A percentile compares a stretch with the other conserved stretches of the same genome.
These are phyloP conservation scores for Epinephelus malabaricus DNA, from an alignment of 2,797 vertebrate genomes.

Conservation along the genomic window DNA sequence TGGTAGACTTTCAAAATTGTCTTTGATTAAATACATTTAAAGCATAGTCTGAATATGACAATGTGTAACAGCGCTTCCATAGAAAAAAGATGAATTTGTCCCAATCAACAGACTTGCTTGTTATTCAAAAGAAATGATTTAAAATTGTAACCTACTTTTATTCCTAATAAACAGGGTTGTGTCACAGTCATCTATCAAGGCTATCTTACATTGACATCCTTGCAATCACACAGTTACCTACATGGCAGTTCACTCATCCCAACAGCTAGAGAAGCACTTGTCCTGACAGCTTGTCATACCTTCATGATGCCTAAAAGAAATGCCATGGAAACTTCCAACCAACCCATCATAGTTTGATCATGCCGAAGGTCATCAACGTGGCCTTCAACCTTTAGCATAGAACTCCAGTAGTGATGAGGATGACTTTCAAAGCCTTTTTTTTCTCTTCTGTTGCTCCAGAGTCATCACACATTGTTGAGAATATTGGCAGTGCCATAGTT, in stretches of 20 bases:
- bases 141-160: slow-evolving; percentile 5
- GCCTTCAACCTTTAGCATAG: neutral
- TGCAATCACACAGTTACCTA: neutral
- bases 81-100: slow-evolving; percentile 17
- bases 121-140: neutral
- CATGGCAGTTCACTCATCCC: slow-evolving; percentile 11
- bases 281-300: slow-evolving; percentile 29
- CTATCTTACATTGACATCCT: neutral
- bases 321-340: slow-evolving; percentile 13
- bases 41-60: slow-evolving; percentile 32
- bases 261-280: slow-evolving; percentile 1
- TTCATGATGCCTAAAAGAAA: slow-evolving; percentile 13
- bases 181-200: neutral
- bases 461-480: slow-evolving; percentile 14
- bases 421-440: neutral
- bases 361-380: neutral
- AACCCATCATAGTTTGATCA: slow-evolving; percentile 5
- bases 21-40: slow-evolving; percentile 48
- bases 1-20: slow-evolving; percentile 32
- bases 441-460: neutral
- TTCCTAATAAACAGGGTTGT: neutral
- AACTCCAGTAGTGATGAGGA: neutral
- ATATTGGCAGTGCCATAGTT: slow-evolving; percentile 26
- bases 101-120: neutral
- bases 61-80: slow-evolving; percentile 9